A percentile compares a stretch with the other conserved stretches of the same genome.
phyloP scores from a whole-genome alignment of 2,888 invertebrate species.

The Lycophotia porphyrea region DNA sequence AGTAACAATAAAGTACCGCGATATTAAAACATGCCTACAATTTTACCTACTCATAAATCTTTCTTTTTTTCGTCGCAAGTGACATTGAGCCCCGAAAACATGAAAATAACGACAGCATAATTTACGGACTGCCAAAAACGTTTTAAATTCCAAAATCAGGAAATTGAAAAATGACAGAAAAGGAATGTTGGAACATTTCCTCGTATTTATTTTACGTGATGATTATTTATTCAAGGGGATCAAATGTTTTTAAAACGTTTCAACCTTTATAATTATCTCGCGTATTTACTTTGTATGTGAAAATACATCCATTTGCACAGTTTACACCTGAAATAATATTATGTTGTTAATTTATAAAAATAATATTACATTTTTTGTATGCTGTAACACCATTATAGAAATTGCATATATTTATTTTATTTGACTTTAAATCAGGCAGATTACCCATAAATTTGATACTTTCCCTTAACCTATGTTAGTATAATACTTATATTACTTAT shows the following conservation, averaged over 20 bases:
- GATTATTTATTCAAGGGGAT: constrained; percentile 30
- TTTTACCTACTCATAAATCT: background rate
- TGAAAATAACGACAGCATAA: constrained; percentile 18
- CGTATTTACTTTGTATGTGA: background rate
- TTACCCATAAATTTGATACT: too few species aligned
- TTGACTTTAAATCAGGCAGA: too few species aligned
- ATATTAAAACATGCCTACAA: background rate
- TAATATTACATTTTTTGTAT: background rate
- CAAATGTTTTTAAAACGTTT: constrained; percentile 23
- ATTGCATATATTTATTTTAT: too few species aligned
- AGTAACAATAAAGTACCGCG: background rate
- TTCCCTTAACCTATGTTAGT: too few species aligned
- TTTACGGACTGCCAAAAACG: constrained; percentile 37
- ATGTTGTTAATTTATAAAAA: background rate
- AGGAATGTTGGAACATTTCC: constrained; percentile 10
- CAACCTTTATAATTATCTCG: background rate
- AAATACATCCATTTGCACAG: background rate
- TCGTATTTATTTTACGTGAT: constrained; percentile 28
- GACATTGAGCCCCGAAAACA: background rate
- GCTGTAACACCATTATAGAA: background rate
- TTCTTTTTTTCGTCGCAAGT: background rate
- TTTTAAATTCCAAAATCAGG: constrained; percentile 37
- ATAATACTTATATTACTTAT: too few species aligned
- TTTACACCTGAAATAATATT: background rate
- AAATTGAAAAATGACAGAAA: constrained; percentile 49